A percentile compares a stretch with the other conserved stretches of the same genome.
Conservation (phyloP, 1,140 invertebrate genomes). For the Maniola jurtina region DNA sequence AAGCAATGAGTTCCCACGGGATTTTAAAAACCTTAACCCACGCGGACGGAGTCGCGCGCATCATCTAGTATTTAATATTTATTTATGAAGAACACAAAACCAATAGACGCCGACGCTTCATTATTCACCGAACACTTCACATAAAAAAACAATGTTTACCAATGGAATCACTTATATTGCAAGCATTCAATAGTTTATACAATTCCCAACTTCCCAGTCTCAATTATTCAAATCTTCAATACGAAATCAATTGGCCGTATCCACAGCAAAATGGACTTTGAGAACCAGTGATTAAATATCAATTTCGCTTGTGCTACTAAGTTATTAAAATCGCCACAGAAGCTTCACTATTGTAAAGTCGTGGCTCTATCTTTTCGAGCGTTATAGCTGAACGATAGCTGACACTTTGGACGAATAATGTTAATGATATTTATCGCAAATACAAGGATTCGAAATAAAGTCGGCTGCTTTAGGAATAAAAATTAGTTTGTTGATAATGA, state of each 20-base stretch:
- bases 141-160: background rate
- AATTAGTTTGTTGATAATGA: too few species aligned
- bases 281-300: conserved; percentile 12
- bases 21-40: too few species aligned
- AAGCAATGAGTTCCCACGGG: too few species aligned
- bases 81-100: too few species aligned
- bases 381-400: background rate
- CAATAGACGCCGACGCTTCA: background rate
- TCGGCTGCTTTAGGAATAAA: too few species aligned
- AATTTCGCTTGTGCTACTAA: conserved; percentile 16
- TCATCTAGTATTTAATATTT: too few species aligned
- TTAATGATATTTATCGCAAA: too few species aligned
- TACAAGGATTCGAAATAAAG: too few species aligned
- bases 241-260: conserved; percentile 26
- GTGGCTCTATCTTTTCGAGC: background rate
- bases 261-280: conserved; percentile 26
- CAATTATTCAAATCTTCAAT: conserved; percentile 33
- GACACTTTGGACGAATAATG: too few species aligned
- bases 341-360: conserved; percentile 17
- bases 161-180: conserved; percentile 14
- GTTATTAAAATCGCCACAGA: conserved; percentile 29
- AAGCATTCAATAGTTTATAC: conserved; percentile 31
- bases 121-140: conserved; percentile 5
- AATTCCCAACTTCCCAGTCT: conserved; percentile 29
- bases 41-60: too few species aligned